A percentile compares a stretch with the other conserved stretches of the same genome.
Evolutionary conservation across 2,113 vertebrate genomes (phyloP).

Genomic region (Aphelocoma coerulescens): DNA sequence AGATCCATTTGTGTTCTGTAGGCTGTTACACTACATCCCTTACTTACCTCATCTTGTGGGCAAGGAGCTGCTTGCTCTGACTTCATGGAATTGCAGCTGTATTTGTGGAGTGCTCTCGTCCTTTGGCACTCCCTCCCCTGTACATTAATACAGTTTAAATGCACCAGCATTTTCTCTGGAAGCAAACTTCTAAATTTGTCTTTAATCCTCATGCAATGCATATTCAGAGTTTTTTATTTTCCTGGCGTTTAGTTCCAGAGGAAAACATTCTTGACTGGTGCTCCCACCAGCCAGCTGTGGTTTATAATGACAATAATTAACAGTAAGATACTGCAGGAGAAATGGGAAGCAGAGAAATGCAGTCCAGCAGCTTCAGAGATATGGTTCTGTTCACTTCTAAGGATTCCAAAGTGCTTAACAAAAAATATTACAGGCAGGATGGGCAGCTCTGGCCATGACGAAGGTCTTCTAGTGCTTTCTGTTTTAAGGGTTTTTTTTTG

Average conservation of each 20-base stretch:
- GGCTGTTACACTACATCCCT: conserved; percentile 28
- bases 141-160: conserved; percentile 51
- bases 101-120: conserved; percentile 68
- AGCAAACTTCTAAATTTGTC: conserved; percentile 3
- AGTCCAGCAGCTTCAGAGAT: neutral
- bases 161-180: conserved; percentile 36
- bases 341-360: neutral
- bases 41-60: conserved; percentile 71
- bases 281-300: neutral
- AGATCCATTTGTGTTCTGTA: neutral
- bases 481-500: neutral
- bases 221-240: conserved; percentile 40
- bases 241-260: conserved; percentile 15
- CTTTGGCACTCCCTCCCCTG: conserved; percentile 57
- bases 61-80: conserved; percentile 69
- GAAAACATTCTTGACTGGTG: neutral
- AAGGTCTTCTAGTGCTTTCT: neutral
- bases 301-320: neutral
- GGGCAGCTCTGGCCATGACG: neutral
- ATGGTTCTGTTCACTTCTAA: neutral
- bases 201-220: conserved; percentile 26
- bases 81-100: conserved; percentile 71
- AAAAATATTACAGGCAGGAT: neutral
- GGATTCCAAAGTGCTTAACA: neutral
- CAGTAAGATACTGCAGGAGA: neutral